Conservation (phyloP, 1,140 invertebrate genomes). For the Panagrolaimus sp. region DNA sequence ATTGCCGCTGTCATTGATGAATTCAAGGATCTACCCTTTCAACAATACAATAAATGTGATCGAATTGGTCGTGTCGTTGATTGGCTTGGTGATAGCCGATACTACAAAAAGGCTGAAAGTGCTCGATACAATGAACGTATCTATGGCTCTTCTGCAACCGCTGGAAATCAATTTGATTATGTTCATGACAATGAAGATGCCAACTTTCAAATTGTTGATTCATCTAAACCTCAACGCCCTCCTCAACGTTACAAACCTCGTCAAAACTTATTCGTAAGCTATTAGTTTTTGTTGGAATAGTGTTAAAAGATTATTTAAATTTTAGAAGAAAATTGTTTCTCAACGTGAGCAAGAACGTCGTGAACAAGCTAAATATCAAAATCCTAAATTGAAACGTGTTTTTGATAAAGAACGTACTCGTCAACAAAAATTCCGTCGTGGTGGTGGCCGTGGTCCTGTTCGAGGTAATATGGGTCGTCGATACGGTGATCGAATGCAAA, state of each 20-base stretch:
- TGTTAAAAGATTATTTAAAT: too few relatives aligned
- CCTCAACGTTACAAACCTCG: slow-evolving; percentile 36
- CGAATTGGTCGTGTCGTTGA: slow-evolving; percentile 57
- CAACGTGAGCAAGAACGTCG: slow-evolving; percentile 54
- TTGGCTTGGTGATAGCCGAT: slow-evolving; percentile 58
- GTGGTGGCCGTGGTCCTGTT: slow-evolving; percentile 13
- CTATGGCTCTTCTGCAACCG: slow-evolving; percentile 57
- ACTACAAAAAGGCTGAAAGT: slow-evolving; percentile 49
- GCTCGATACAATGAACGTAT: slow-evolving; percentile 59
- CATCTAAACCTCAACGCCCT: slow-evolving; percentile 39
- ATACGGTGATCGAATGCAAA: slow-evolving; percentile 42
- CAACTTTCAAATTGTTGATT: slow-evolving; percentile 58
- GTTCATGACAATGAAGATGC: slow-evolving; percentile 57
- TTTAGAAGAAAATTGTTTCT: slow-evolving; percentile 42
- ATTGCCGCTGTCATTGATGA: slow-evolving; percentile 18
- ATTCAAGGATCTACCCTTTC: slow-evolving; percentile 52
- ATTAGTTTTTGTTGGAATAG: background rate
- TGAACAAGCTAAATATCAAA: slow-evolving; percentile 47
- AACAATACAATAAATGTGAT: slow-evolving; percentile 58
- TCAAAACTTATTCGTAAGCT: slow-evolving; percentile 30
- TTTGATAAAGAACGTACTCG: slow-evolving; percentile 50
- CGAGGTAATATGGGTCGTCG: slow-evolving; percentile 27
- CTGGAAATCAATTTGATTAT: slow-evolving; percentile 57
- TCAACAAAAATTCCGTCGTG: slow-evolving; percentile 25
- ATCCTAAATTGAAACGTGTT: slow-evolving; percentile 54